Evolutionary conservation across 2,888 invertebrate genomes (phyloP).

Genomic region (Epirrhoe alternata): DNA sequence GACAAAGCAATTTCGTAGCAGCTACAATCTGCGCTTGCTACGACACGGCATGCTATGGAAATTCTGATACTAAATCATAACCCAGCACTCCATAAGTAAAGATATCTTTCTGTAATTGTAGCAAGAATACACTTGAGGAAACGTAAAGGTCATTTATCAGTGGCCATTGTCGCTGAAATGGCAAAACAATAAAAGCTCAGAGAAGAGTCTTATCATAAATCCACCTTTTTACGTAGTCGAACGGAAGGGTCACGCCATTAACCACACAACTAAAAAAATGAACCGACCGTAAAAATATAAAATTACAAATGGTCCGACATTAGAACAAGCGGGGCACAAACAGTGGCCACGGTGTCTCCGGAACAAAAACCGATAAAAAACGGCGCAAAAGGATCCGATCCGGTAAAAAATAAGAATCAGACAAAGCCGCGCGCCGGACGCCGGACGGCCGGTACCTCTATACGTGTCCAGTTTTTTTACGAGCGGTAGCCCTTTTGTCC

Average conservation of each 20-base stretch:
- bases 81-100: neutral
- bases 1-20: conserved; percentile 26
- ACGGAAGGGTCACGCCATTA: conserved; percentile 67
- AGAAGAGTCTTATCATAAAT: conserved; percentile 43
- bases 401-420: conserved; percentile 85
- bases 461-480: conserved; percentile 84
- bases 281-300: conserved; percentile 65
- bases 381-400: conserved; percentile 80
- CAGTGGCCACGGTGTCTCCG: conserved; percentile 75
- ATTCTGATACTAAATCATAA: neutral
- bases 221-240: conserved; percentile 64
- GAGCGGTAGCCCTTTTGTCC: conserved; percentile 81
- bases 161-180: conserved; percentile 29
- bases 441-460: conserved; percentile 74
- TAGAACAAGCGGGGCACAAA: conserved; percentile 77
- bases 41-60: conserved; percentile 29
- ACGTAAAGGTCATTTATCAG: conserved; percentile 3
- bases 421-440: conserved; percentile 65
- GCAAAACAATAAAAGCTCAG: conserved; percentile 37
- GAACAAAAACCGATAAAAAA: conserved; percentile 85
- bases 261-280: conserved; percentile 64
- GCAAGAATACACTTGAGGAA: neutral
- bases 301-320: conserved; percentile 82
- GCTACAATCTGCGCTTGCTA: conserved; percentile 12
- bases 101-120: neutral